Conservation (phyloP, 2,797 vertebrate species). For the Graptemys geographica region DNA sequence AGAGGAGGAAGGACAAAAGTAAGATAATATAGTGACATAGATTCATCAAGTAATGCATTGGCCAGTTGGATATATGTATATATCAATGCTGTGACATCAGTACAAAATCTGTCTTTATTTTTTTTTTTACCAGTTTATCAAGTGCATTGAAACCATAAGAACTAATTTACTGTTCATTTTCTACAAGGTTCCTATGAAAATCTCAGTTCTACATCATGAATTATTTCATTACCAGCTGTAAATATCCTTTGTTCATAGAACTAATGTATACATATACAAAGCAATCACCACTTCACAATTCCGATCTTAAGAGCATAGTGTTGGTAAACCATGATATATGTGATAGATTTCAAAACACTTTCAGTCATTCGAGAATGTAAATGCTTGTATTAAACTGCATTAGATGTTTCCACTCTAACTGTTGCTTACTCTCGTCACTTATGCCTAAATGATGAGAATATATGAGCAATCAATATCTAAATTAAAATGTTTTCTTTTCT, state of each 20-base stretch:
- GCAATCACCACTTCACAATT: conserved; percentile 38
- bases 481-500: background rate
- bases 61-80: background rate
- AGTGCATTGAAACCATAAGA: background rate
- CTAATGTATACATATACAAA: conserved; percentile 19
- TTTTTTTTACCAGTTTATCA: background rate
- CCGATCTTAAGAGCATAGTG: conserved; percentile 7
- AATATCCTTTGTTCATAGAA: conserved; percentile 45
- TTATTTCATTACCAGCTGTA: conserved; percentile 51
- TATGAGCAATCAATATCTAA: conserved; percentile 24
- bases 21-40: background rate
- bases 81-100: background rate
- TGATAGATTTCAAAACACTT: conserved; percentile 51
- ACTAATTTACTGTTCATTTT: conserved; percentile 48
- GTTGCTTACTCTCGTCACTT: conserved; percentile 47
- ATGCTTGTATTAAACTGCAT: conserved; percentile 50
- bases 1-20: background rate
- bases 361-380: conserved; percentile 43
- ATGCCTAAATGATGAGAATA: conserved; percentile 51
- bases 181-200: conserved; percentile 20
- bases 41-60: background rate
- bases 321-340: conserved; percentile 33
- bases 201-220: conserved; percentile 8
- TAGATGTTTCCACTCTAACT: conserved; percentile 50
- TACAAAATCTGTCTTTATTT: background rate